phyloP scores from a whole-genome alignment of 1,140 invertebrate species.

The Cylas formicarius region DNA sequence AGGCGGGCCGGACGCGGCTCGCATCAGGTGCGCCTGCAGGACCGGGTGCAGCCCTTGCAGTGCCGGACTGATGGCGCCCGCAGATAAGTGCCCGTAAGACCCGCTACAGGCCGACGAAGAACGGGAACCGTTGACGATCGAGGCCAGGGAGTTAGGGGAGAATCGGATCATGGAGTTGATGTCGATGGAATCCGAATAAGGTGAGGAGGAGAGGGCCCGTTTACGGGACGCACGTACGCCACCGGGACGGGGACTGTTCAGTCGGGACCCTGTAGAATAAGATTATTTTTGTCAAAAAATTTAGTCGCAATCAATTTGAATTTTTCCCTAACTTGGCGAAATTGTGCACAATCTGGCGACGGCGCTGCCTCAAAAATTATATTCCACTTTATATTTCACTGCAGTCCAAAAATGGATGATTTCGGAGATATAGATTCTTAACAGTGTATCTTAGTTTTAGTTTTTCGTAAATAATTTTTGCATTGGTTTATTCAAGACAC shows the following conservation, averaged over 20 bases:
- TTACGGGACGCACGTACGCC: conserved; percentile 62
- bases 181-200: conserved; percentile 89
- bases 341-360: too few relatives aligned
- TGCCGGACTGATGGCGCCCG: conserved; percentile 49
- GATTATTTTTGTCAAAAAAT: not conserved
- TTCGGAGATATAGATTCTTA: too few relatives aligned
- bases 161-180: conserved; percentile 92
- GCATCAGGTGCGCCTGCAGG: conserved; percentile 67
- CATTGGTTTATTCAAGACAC: too few relatives aligned
- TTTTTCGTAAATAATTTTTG: too few relatives aligned
- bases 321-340: too few relatives aligned
- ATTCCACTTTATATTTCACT: not conserved
- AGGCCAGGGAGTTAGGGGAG: conserved; percentile 86
- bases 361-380: not conserved
- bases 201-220: conserved; percentile 85
- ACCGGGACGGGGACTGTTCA: conserved; percentile 58
- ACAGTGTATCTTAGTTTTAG: too few relatives aligned
- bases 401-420: too few relatives aligned
- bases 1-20: conserved; percentile 43
- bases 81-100: conserved; percentile 89
- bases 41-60: conserved; percentile 60
- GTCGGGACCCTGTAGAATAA: conserved; percentile 55
- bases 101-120: conserved; percentile 74
- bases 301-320: not conserved
- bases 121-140: conserved; percentile 82